Conservation (phyloP, 2,113 vertebrate genomes). For the Hippolais icterina region DNA sequence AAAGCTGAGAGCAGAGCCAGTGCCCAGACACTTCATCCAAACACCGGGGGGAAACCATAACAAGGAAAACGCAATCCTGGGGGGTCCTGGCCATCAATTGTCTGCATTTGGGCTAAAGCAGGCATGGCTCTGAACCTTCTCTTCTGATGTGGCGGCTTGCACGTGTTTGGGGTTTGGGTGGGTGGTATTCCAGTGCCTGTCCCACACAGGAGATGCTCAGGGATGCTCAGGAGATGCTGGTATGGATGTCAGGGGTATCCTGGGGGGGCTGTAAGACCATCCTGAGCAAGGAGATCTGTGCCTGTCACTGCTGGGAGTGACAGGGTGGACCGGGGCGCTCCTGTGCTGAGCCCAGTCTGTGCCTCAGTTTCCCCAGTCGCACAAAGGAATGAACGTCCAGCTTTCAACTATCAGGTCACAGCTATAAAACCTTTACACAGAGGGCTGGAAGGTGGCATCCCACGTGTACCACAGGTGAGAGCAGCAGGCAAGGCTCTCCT, state of each 20-base stretch:
- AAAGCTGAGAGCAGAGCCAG: not conserved
- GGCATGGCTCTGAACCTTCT: not conserved
- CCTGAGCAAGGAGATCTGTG: not conserved
- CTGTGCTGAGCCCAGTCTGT: not conserved
- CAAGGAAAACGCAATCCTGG: not conserved
- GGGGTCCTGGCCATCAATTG: not conserved
- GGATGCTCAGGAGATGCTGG: not conserved
- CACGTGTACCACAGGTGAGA: accelerated
- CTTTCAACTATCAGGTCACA: not conserved
- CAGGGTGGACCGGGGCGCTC: not conserved
- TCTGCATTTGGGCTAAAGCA: not conserved
- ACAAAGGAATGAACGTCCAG: accelerated
- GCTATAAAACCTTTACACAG: not conserved
- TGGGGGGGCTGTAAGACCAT: accelerated
- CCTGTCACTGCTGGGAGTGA: not conserved
- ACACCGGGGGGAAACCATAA: not conserved
- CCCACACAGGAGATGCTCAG: not conserved
- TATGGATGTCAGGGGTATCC: not conserved
- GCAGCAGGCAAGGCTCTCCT: not conserved
- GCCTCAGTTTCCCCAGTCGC: not conserved
- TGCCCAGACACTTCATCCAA: conserved; percentile 5
- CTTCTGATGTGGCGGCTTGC: not conserved
- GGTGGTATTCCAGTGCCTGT: not conserved
- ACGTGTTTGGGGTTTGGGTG: not conserved
- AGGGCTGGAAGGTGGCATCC: accelerated